Percentiles rank a stretch among this genome's conserved stretches.
These are phyloP conservation scores for Butorides virescens DNA, from an alignment of 2,113 vertebrate genomes.

Conservation along the genomic window DNA sequence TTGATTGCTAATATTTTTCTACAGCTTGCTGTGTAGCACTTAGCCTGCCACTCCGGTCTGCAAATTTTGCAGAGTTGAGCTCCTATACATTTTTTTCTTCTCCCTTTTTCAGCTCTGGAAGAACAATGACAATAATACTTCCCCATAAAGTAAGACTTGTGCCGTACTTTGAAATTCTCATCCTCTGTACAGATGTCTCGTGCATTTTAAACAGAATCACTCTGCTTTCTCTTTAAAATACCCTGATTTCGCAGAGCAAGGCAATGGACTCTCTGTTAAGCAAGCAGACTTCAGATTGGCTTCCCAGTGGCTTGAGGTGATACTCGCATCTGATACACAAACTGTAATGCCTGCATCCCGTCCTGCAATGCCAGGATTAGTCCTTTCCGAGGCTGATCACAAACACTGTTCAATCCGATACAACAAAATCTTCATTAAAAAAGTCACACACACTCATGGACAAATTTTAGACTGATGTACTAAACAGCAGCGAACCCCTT, in stretches of 20 bases:
- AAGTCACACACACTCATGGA: neutral
- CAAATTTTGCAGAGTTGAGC: conserved; percentile 4
- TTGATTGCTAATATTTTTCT: neutral
- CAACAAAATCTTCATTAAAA: neutral
- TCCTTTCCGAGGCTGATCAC: neutral
- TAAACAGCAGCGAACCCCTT: neutral
- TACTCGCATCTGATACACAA: fast-evolving
- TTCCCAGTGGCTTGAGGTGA: neutral
- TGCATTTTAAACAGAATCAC: neutral
- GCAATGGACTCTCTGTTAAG: neutral
- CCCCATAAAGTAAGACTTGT: neutral
- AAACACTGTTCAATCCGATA: neutral
- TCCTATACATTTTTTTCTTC: neutral
- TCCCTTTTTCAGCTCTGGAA: neutral
- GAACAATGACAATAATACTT: neutral
- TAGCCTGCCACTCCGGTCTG: neutral
- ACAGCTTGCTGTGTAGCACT: neutral
- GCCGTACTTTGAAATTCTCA: neutral
- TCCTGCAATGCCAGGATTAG: neutral
- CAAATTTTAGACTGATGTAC: neutral
- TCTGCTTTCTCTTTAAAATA: neutral
- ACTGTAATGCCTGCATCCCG: fast-evolving
- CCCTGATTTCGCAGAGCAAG: neutral
- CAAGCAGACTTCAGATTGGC: neutral
- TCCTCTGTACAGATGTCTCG: neutral